Base-by-base conservation (phyloP, 2,113 vertebrate species). In the Cercocebus atys region DNA sequence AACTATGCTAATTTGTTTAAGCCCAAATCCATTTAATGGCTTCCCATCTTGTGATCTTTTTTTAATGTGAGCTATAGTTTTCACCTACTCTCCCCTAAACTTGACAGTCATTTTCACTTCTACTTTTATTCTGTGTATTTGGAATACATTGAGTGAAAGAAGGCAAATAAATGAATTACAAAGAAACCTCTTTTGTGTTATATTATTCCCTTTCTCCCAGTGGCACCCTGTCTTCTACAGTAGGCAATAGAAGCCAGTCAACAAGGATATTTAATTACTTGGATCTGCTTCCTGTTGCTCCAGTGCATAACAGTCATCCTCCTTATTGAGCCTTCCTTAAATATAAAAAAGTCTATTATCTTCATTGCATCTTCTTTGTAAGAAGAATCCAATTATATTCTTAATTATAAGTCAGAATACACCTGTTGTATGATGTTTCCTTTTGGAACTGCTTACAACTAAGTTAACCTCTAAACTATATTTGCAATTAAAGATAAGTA, bases 401-500 rank as follows among this genome's bases (percentile, higher is more conserved):
- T 75, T 59, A 79, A 73, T 30, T 27, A 30, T 50, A 85, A 91
- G 35, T 87, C 20, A 45, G 17, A 61, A 87, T 32, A 40, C 83
- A 11, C 16, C 1, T 79, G 12, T 72, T 84, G 8, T 45, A 78
- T 70, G 43, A 92, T 25, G 9, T 14, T 93, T 17, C 18, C 22
- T 90, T 94, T 96, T 72, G 4, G 81, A 91, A 78, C 5, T 85
- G 92, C 55, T 95, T 96, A 68, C 0, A 92, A 89, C 4, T 52
- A 88, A 80, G 1, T 0, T 80, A 27, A 40, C n/a, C 5, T 66
- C 30, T 12, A 73, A 70, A 40, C 16, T 96, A 79, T 50, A 61
- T 3, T 81, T 70, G 6, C 38, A 57, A 45, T 80, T 89, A 94
- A 89, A 88, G 32, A 80, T 8, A 96, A 0, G 0, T 78, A 25